Evolutionary conservation across 2,113 vertebrate genomes (phyloP), one percentile per base, ranked within the genome.

Genomic region (Archocentrus centrarchus): DNA sequence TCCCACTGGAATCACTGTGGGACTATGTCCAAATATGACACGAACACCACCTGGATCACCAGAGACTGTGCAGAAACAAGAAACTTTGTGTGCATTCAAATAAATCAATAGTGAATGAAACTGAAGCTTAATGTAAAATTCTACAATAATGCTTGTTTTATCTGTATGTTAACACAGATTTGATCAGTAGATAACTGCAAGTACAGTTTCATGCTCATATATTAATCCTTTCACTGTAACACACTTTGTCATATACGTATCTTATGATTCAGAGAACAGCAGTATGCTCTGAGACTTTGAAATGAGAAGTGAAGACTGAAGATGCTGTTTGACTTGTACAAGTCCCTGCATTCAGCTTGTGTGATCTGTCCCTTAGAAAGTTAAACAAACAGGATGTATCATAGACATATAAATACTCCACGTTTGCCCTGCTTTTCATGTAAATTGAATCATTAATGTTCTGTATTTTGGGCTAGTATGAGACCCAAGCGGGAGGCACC

Each of bases 51-150:
- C 3, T 83, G 75, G 82, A 70, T n/a, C 24, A 78, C 7, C 27
- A 60, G 62, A 7, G 57, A 83, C 62, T 83, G 64, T 9, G 20
- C 77, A 44, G 77, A 79, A 10, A 53, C 3, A 70, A 53, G 35
- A 62, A 58, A 70, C 55, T 83, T 83, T 35, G 68, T 83, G 55
- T 83, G 80, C 17, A 64, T 64, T 22, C 0, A 39, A 22, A 35
- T 64, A 0, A 64, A 35, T 3, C 11, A 20, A 0, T 0, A 64
- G 35, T 41, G 35, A 64, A 39, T 64, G 35, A 64, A 64, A 39
- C 35, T 39, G 20, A 11, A n/a, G 32, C 32, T 63, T 63, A 37
- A 22, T 10, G n/a, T 58, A 11, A 11, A 58, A 58, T 58, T 4
- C 4, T 5, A 11, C n/a, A 22, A 2, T 22, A 22, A 22, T 22